Percentiles rank a stretch among this genome's conserved stretches.
These are phyloP conservation scores for Corythornis madagascariensis DNA, from an alignment of 2,113 vertebrate genomes.

Conservation along the genomic window DNA sequence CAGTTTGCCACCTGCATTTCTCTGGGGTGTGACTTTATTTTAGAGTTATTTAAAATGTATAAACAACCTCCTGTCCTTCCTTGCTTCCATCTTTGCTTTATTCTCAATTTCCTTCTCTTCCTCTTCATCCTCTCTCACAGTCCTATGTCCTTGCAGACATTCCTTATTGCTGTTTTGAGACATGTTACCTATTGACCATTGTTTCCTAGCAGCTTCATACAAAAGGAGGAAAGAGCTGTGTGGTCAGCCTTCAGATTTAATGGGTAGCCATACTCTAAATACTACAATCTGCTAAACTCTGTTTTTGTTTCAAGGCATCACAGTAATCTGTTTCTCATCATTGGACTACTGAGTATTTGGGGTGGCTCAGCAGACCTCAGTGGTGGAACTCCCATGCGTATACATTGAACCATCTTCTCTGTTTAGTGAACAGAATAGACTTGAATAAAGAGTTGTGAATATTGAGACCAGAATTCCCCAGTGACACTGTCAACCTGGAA, in stretches of 20 bases:
- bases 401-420: not conserved
- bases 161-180: not conserved
- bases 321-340: not conserved
- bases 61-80: constrained; percentile 58
- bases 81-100: constrained; percentile 41
- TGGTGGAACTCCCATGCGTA: not conserved
- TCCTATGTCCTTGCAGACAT: not conserved
- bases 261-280: not conserved
- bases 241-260: not conserved
- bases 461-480: not conserved
- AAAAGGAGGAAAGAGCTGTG: not conserved
- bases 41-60: not conserved
- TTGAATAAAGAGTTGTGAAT: not conserved
- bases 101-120: constrained; percentile 42
- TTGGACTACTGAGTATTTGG: not conserved
- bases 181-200: not conserved
- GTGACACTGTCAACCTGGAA: not conserved
- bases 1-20: constrained; percentile 47
- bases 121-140: not conserved
- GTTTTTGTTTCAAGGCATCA: not conserved
- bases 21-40: constrained; percentile 17
- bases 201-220: not conserved
- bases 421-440: not conserved
- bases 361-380: not conserved
- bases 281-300: not conserved